Conservation (phyloP, 2,113 vertebrate species). For the Pelodiscus sinensis region DNA sequence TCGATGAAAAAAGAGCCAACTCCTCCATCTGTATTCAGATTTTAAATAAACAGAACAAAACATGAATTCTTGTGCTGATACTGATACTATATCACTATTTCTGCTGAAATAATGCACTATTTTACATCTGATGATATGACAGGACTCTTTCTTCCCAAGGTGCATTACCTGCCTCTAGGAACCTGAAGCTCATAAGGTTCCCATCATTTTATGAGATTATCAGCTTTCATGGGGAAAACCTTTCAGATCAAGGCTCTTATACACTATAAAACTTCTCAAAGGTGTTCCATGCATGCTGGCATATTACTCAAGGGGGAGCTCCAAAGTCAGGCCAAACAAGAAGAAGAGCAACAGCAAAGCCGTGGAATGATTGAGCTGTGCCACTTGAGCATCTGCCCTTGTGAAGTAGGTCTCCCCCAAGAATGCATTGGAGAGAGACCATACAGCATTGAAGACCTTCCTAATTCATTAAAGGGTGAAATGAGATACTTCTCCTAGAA, state of each 20-base stretch:
- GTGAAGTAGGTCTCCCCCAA: neutral
- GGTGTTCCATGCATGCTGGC: accelerated
- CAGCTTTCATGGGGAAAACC: neutral
- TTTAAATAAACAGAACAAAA: neutral
- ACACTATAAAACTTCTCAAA: neutral
- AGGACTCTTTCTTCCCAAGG: neutral
- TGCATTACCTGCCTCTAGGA: neutral
- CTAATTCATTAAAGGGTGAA: neutral
- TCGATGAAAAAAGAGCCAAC: slow-evolving; percentile 42
- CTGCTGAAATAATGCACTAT: neutral
- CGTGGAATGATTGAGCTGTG: accelerated
- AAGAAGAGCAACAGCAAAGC: neutral
- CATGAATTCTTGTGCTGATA: neutral
- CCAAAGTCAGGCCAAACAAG: neutral
- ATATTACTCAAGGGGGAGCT: neutral
- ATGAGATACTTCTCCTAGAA: neutral
- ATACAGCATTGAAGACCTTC: neutral
- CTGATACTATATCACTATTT: neutral
- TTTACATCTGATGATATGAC: neutral
- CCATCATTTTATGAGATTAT: neutral
- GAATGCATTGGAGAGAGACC: neutral
- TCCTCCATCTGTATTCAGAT: slow-evolving; percentile 41
- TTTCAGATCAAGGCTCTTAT: accelerated
- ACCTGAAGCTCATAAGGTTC: neutral
- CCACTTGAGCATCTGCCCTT: neutral